These are phyloP conservation scores for Iselma pallidipennis DNA, from an alignment of 2,888 invertebrate species.

Conservation along the genomic window DNA sequence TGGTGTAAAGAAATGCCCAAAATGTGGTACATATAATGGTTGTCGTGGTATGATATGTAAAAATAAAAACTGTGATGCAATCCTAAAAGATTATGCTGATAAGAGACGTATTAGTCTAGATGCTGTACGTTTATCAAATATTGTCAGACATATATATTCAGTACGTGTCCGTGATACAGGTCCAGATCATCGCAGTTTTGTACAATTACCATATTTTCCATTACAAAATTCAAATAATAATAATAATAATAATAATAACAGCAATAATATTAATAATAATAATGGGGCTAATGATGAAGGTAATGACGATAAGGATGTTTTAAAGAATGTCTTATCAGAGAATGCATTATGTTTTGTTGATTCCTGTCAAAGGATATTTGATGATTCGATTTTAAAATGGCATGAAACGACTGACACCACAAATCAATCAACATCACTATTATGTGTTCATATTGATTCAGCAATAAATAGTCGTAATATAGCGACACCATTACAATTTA, in stretches of 20 bases:
- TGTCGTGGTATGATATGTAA: constrained; percentile 74
- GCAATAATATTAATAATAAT: constrained; percentile 3
- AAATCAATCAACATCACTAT: constrained; percentile 9
- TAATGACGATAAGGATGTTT: constrained; percentile 40
- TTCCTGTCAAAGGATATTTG: constrained; percentile 61
- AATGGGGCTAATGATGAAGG: no score
- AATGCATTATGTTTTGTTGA: constrained; percentile 62
- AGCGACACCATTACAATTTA: constrained; percentile 64
- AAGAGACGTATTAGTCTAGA: constrained; percentile 64
- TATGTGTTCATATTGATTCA: constrained; percentile 66
- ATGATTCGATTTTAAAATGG: constrained; percentile 61
- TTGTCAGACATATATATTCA: constrained; percentile 67
- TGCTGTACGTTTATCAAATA: constrained; percentile 68
- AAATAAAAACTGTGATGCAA: constrained; percentile 69
- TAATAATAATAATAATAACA: constrained; percentile 47
- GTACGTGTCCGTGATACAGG: constrained; percentile 70
- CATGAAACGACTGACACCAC: constrained; percentile 52
- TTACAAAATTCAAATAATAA: constrained; percentile 12
- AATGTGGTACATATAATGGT: constrained; percentile 77
- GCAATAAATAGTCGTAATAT: constrained; percentile 65
- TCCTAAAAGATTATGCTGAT: constrained; percentile 65
- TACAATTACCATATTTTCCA: constrained; percentile 60
- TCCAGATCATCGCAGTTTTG: constrained; percentile 74
- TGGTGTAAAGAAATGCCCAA: constrained; percentile 74
- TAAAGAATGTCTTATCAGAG: constrained; percentile 37